Base-by-base conservation (phyloP, 2,113 vertebrate species). In the Anguilla rostrata region DNA sequence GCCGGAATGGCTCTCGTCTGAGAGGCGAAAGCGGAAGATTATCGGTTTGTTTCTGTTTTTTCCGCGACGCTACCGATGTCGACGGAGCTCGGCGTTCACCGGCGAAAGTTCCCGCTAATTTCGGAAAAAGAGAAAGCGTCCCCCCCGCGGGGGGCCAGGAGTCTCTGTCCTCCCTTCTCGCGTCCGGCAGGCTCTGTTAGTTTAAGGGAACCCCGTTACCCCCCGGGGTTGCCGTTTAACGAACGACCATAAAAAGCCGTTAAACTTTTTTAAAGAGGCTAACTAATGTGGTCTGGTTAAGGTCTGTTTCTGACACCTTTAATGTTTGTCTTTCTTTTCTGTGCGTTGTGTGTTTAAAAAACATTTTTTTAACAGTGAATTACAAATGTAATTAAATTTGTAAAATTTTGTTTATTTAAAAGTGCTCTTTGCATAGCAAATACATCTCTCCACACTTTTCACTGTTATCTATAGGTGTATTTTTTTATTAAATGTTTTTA, bases 61-160 rank as follows among this genome's bases (percentile, higher is more conserved):
- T 89, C 92, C 93, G 88, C 88, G 83, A 80, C 89, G 91, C 92
- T 92, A 93, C 93, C 3, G 15, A 96, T 95, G 95, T 94, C 96
- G 96, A 94, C 96, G 95, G 96, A 96, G 95, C 96, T 95, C 94
- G 96, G 49, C 96, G 97, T 97, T 97, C n/a, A n/a, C 97, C 93
- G 96, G 95, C 96, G 96, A 97, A 99, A 98, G 97, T 97, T 97
- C 93, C 94, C 97, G 96, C 96, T 98, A 97, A 98, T 99, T 98
- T 98, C 34, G 34, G 34, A 92, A 92, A 88, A 84, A 93, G 92
- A 92, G 92, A 92, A 90, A 91, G 96, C 96, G 96, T n/a, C n/a
- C n/a, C 96, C 96, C 97, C 34, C 34, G 34, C 97, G 94, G 95
- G 95, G 96, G 97, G 97, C 97, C 94, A 96, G 96, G 94, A 75